Evolutionary conservation across 2,888 invertebrate species (phyloP).

Genomic region (Caenorhabditis wallacei): DNA sequence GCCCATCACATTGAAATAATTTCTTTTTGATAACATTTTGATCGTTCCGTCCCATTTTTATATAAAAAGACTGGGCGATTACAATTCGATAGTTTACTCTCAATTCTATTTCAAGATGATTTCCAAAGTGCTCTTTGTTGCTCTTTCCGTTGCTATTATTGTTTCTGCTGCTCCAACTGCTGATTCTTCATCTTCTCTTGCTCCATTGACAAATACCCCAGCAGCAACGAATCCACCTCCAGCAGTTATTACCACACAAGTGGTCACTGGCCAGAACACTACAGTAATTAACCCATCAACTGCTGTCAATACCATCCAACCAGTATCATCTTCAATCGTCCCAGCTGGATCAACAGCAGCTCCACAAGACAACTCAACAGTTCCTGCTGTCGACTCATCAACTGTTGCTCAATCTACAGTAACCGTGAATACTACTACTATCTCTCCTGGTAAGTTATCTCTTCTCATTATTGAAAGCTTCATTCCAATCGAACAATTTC

Average conservation of each 20-base stretch:
- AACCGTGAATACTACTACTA: neutral
- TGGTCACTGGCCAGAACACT: no score
- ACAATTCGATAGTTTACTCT: conserved; percentile 1
- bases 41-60: conserved; percentile 6
- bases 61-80: conserved; percentile 29
- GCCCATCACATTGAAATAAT: conserved; percentile 24
- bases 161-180: conserved; percentile 9
- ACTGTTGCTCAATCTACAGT: neutral
- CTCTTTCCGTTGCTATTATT: conserved; percentile 9
- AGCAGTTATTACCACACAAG: no score
- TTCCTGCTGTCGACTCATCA: neutral
- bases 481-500: neutral
- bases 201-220: neutral
- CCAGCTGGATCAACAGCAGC: neutral
- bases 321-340: neutral
- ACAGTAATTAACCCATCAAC: no score
- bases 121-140: conserved; percentile 25
- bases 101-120: conserved; percentile 31
- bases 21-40: conserved; percentile 28
- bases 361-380: neutral
- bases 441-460: neutral
- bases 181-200: neutral
- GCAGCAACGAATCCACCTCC: neutral
- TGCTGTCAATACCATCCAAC: no score
- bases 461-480: neutral